A percentile compares a stretch with the other conserved stretches of the same genome.
These are phyloP conservation scores for Alethe diademata DNA, from an alignment of 2,113 vertebrate genomes.

Conservation along the genomic window DNA sequence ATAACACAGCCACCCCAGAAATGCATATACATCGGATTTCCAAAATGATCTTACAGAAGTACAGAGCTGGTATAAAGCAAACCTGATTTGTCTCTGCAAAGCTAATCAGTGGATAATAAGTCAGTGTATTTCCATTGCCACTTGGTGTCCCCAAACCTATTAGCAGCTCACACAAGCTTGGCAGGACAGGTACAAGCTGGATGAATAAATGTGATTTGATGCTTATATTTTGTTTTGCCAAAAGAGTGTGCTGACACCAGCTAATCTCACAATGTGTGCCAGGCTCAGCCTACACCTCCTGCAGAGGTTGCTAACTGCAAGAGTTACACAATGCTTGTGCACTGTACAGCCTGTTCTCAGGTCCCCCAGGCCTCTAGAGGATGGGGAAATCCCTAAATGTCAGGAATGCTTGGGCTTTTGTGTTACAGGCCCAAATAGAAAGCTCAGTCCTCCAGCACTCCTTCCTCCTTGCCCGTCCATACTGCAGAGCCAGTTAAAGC, in stretches of 20 bases:
- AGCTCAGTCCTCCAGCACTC: background rate
- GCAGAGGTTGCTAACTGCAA: background rate
- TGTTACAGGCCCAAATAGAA: background rate
- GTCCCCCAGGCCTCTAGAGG: background rate
- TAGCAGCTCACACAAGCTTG: background rate
- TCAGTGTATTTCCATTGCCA: conserved; percentile 3
- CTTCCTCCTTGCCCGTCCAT: background rate
- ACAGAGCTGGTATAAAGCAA: background rate
- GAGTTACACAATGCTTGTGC: background rate
- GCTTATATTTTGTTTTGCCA: background rate
- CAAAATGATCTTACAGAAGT: background rate
- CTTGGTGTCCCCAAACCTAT: conserved; percentile 34
- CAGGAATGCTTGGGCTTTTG: background rate
- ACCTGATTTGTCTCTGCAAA: background rate
- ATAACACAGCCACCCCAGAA: background rate
- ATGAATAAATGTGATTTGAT: background rate
- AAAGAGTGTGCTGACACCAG: background rate
- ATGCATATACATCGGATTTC: accelerated
- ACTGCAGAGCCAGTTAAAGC: background rate
- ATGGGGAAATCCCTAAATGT: background rate
- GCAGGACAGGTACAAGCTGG: background rate
- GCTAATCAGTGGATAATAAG: background rate
- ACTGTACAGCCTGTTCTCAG: background rate
- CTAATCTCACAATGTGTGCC: background rate
- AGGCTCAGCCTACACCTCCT: background rate